Percentiles rank a stretch among this genome's conserved stretches.
phyloP scores from a whole-genome alignment of 2,888 invertebrate species.

The Sinodicranocentrus sp. region DNA sequence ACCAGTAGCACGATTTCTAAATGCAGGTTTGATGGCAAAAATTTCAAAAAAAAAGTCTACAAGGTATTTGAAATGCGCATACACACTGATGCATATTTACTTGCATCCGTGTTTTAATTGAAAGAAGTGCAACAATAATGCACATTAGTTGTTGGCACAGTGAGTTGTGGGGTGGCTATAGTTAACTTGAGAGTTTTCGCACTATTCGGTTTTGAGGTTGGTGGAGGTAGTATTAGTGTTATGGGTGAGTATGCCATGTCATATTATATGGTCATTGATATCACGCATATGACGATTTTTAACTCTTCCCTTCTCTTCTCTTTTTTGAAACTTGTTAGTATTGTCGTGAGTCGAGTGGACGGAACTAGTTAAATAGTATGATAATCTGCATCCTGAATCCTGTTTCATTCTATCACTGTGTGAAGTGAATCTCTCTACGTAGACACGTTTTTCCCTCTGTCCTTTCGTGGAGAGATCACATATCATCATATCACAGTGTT shows the following conservation, averaged over 20 bases:
- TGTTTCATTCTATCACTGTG: constrained; percentile 34
- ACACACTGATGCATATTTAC: too few species aligned
- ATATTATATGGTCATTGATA: background rate
- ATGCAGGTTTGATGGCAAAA: background rate
- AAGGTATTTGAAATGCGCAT: too few species aligned
- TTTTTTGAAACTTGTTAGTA: constrained; percentile 55
- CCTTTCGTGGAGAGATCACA: constrained; percentile 18
- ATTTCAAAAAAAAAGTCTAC: too few species aligned
- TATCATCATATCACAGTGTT: too few species aligned
- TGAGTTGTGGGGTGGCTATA: background rate
- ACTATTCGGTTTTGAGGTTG: background rate
- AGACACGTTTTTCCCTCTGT: background rate
- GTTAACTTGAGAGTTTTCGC: background rate
- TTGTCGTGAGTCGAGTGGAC: constrained; percentile 44
- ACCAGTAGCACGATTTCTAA: constrained; percentile 9
- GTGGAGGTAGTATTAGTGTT: too few species aligned
- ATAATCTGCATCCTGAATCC: constrained; percentile 67
- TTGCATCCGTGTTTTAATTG: too few species aligned
- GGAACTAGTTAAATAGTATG: constrained; percentile 64
- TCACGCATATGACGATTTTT: background rate
- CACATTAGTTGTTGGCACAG: too few species aligned
- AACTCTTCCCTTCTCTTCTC: constrained; percentile 18
- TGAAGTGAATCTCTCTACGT: background rate
- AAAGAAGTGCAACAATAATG: too few species aligned
- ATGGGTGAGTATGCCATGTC: constrained; percentile 6